phyloP scores from a whole-genome alignment of 2,797 vertebrate species.

The Diglossa cyanea region DNA sequence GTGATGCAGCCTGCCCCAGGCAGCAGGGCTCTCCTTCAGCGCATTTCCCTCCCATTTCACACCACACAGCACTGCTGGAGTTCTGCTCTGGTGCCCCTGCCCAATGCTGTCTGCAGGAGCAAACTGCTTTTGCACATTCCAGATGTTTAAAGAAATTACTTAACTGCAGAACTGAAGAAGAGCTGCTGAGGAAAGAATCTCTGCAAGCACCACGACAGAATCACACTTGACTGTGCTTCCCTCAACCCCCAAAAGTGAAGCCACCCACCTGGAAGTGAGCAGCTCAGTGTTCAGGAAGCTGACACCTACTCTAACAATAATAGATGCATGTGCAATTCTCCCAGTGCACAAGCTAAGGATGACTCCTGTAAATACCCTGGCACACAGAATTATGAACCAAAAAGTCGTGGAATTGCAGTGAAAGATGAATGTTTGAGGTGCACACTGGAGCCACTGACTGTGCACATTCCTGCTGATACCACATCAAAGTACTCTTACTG shows the following conservation, averaged over 20 bases:
- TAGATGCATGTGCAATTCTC: background rate
- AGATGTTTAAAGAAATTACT: background rate
- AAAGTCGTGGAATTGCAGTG: background rate
- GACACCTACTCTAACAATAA: background rate
- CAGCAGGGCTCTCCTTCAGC: background rate
- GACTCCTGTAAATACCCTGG: background rate
- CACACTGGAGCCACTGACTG: background rate
- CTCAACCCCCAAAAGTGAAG: background rate
- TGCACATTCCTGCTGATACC: background rate
- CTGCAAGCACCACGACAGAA: background rate
- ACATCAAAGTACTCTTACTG: background rate
- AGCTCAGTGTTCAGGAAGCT: background rate
- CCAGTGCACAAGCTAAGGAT: background rate
- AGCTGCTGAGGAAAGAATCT: background rate
- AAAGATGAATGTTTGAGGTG: background rate
- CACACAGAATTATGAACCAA: background rate
- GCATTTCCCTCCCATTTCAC: background rate
- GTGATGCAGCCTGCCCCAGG: background rate
- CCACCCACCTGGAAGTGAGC: background rate
- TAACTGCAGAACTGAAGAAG: background rate
- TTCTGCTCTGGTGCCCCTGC: background rate
- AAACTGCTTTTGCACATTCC: background rate
- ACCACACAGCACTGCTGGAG: background rate
- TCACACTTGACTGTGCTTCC: background rate
- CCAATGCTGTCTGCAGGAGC: background rate